These are phyloP conservation scores for Meleagris gallopavo DNA, from an alignment of 2,113 vertebrate genomes.

Conservation along the genomic window DNA sequence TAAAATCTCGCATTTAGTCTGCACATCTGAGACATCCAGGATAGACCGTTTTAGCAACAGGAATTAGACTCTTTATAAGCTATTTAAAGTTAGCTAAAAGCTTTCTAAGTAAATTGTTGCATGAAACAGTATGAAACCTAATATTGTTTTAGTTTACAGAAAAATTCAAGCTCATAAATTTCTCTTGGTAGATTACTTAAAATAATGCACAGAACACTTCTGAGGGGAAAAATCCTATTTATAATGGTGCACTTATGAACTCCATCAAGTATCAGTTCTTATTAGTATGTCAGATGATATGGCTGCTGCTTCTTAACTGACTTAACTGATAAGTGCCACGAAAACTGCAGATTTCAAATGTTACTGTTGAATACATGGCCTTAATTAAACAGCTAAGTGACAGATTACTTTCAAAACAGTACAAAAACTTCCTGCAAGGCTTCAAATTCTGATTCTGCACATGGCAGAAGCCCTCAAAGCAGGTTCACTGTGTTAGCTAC, in stretches of 20 bases:
- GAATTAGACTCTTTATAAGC: neutral
- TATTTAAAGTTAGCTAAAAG: slow-evolving; percentile 41
- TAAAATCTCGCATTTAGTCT: slow-evolving; percentile 16
- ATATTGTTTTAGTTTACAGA: neutral
- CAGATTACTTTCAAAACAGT: neutral
- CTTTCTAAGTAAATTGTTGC: slow-evolving; percentile 42
- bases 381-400: neutral
- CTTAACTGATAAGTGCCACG: neutral
- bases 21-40: neutral
- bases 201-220: neutral
- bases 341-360: neutral
- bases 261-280: neutral
- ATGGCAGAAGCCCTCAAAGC: neutral
- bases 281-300: neutral
- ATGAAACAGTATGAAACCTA: slow-evolving; percentile 1
- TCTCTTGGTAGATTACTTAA: neutral
- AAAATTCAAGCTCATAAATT: slow-evolving; percentile 2
- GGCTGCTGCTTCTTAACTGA: neutral
- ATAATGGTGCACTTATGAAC: neutral
- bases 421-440: neutral
- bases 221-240: slow-evolving; percentile 8
- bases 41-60: slow-evolving; percentile 40
- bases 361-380: neutral
- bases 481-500: neutral
- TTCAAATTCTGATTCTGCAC: neutral